Evolutionary conservation across 1,140 invertebrate genomes (phyloP).

Genomic region (Scaptodrosophila lebanonensis): DNA sequence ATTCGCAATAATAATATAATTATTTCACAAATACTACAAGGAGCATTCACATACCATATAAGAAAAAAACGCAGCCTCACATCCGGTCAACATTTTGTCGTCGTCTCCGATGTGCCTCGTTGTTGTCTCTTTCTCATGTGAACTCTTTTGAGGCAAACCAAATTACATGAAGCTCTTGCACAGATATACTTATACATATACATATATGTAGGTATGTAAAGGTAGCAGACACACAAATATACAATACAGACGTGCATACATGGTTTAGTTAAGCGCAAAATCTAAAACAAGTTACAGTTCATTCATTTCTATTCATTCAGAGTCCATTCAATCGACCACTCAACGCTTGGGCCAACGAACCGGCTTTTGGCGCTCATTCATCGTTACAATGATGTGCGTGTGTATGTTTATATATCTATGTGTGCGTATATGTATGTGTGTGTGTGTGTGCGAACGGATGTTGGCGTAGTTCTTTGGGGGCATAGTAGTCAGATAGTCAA

Average conservation of each 20-base stretch:
- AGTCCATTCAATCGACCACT: conserved; percentile 42
- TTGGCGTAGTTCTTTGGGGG: conserved; percentile 61
- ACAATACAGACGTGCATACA: conserved; percentile 5
- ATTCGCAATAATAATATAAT: too few relatives aligned
- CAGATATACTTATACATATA: conserved; percentile 14
- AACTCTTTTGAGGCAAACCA: conserved; percentile 67
- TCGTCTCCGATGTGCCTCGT: conserved; percentile 26
- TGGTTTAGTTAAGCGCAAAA: conserved; percentile 54
- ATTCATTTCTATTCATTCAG: conserved; percentile 67
- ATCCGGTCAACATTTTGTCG: conserved; percentile 74
- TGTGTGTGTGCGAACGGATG: conserved; percentile 46
- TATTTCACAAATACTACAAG: too few relatives aligned
- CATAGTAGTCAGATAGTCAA: background rate
- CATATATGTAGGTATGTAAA: background rate
- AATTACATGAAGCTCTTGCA: conserved; percentile 49
- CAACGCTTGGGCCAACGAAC: conserved; percentile 37
- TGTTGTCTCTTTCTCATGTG: conserved; percentile 52
- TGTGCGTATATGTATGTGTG: background rate
- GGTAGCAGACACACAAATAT: background rate
- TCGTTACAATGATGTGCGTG: background rate
- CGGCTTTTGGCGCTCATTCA: conserved; percentile 36
- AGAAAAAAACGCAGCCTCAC: conserved; percentile 65
- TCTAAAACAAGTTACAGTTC: conserved; percentile 74
- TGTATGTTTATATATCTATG: conserved; percentile 38
- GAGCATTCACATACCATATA: conserved; percentile 29